Evolutionary conservation across 2,888 invertebrate species (phyloP), one percentile per base, ranked within the genome.

Genomic region (Encarsia formosa): DNA sequence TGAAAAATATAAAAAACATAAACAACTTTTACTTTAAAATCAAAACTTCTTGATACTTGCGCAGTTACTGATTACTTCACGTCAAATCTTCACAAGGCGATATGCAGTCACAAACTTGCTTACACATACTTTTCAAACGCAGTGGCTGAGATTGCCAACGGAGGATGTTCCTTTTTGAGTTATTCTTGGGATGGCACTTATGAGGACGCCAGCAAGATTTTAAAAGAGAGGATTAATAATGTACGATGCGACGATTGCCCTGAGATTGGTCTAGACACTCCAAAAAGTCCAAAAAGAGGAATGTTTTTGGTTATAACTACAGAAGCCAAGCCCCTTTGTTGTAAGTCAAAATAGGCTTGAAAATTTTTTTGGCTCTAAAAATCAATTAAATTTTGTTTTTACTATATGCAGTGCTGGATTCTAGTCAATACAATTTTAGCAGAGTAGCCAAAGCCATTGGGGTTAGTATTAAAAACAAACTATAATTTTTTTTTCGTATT

Each of bases 101-200:
- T 81, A 51, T 84, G 84, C 70, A 83, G 81, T 39, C 84, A 84
- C 59, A 81, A 81, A 1, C 77, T 81, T 1, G 76, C 84, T 1
- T 79, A 81, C 58, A 61, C 78, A 3, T 77, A 81, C 24, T 80
- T 82, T 59, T 81, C 78, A 0, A 81, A 82, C 62, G 79, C 81
- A 0, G 61, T 81, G 56, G 65, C 5, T 8, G 18, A 29, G 22
- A 26, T 37, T 5, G 9, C 24, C 11, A 38, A 20, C 18, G 20
- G 18, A 5, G 32, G 3, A 6, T 53, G 53, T 11, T 22, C 20
- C 16, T 53, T 48, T 18, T 1, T 5, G 8, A 35, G 47, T 29
- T 47, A 44, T 5, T 15, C 18, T 4, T 56, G 56, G 56, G 18
- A 56, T 13, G 56, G 56, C 44, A 20, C 50, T 9, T 46, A 29